Evolutionary conservation across 2,888 invertebrate genomes (phyloP), one percentile per base, ranked within the genome.

Genomic region (Podotricha telesiphe): DNA sequence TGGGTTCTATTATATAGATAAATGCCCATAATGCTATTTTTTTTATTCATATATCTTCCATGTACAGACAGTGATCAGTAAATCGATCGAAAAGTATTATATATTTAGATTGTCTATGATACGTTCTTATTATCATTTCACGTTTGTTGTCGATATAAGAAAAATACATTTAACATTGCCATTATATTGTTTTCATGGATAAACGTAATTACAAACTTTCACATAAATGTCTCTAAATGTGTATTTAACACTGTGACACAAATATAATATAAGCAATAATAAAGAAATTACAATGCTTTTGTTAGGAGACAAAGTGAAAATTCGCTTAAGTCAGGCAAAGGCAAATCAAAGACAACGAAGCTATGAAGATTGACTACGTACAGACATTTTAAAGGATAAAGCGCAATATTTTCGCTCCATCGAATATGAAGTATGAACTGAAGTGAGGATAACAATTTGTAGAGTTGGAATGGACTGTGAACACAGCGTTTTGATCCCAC

Each of bases 231-330:
- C n/a, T 28, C 6, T 2, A 28, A 6, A 28, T 28, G 28, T 28
- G 6, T 28, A 28, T 28, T 28, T 28, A 28, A 6, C 28, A 78
- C 71, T 70, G 72, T 68, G 71, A 74, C 65, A 67, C 74, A 75
- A 75, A 73, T 65, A 71, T 58, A 40, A 51, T 10, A n/a, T 4
- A 6, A 13, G 40, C 4, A 40, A 17, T 5, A 42, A 59, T 20
- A 42, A 15, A 42, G 19, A 19, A 6, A 40, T 15, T 34, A 34
- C 22, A 42, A 45, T 11, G 17, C 2, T 34, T 28, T 48, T 34
- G 48, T 19, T 3, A 48, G 17, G 28, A 45, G 15, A 51, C 8
- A 51, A 19, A 20, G 20, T 50, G 15, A 15, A 34, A 67, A 50
- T 19, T 51, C 40, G 7, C 40, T n/a, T 65, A 42, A 51, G 28